Evolutionary conservation across 2,113 vertebrate genomes (phyloP).

Genomic region (Tragelaphus strepsiceros): DNA sequence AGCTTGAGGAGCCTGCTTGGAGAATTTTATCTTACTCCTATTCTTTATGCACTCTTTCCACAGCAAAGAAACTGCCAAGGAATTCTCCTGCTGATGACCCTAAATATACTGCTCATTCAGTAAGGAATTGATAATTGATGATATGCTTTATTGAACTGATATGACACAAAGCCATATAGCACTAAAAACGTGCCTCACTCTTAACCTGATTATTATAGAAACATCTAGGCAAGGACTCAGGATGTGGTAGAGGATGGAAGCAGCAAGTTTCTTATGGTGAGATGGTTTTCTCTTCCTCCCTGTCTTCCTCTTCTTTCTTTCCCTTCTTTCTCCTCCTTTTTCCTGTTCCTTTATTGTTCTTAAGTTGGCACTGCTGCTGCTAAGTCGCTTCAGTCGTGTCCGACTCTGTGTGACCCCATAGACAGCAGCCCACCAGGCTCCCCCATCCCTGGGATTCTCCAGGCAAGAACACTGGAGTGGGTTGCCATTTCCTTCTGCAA

Average conservation of each 20-base stretch:
- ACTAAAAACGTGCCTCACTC: neutral
- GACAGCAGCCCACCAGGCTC: too few species aligned
- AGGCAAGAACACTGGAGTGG: too few species aligned
- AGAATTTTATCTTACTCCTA: neutral
- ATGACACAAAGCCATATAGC: neutral
- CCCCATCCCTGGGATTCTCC: too few species aligned
- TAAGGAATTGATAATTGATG: neutral
- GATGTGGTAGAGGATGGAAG: neutral
- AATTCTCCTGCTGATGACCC: neutral
- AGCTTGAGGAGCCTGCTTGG: neutral
- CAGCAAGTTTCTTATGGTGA: neutral
- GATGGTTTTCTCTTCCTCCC: neutral
- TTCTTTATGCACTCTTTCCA: neutral
- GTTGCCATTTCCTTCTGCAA: too few species aligned
- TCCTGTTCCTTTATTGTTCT: neutral
- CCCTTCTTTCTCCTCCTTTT: neutral
- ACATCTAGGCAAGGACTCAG: neutral
- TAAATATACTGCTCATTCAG: neutral
- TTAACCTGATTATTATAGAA: neutral
- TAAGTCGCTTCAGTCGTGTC: too few species aligned
- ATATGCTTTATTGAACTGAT: neutral
- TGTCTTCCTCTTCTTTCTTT: neutral
- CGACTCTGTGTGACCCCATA: too few species aligned
- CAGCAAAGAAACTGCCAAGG: neutral
- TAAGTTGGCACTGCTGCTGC: neutral